phyloP scores from a whole-genome alignment of 2,888 invertebrate species.

The Nineta flava region DNA sequence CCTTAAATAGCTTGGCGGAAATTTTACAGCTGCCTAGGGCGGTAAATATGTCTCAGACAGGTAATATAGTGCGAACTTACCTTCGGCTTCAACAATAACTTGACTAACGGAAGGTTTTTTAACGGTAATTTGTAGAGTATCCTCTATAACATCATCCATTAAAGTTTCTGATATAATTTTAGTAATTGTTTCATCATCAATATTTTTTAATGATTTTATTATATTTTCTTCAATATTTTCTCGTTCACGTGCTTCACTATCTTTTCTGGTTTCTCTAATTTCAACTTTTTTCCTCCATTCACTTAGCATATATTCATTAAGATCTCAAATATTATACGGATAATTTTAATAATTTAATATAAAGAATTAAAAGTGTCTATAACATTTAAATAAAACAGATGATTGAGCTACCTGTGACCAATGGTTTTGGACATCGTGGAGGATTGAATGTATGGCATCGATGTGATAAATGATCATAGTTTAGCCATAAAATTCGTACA shows the following conservation, averaged over 20 bases:
- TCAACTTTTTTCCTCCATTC: slow-evolving; percentile 23
- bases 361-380: too few species aligned
- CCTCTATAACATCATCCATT: slow-evolving; percentile 1
- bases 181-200: not conserved
- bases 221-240: slow-evolving; percentile 1
- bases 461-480: slow-evolving; percentile 37
- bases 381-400: not conserved
- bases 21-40: too few species aligned
- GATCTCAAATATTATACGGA: slow-evolving; percentile 13
- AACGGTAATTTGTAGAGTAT: not conserved
- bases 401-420: not conserved
- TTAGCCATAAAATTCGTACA: slow-evolving; percentile 32
- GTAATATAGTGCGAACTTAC: too few species aligned
- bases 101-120: not conserved
- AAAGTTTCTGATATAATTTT: slow-evolving; percentile 2
- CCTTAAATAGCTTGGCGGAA: too few species aligned
- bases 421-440: slow-evolving; percentile 10
- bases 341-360: not conserved
- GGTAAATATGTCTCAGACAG: too few species aligned
- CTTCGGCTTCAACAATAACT: slow-evolving; percentile 3
- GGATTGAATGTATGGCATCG: slow-evolving; percentile 21
- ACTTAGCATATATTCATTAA: slow-evolving; percentile 15
- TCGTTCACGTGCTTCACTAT: not conserved
- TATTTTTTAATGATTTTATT: not conserved
- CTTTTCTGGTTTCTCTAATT: not conserved